A percentile compares a stretch with the other conserved stretches of the same genome.
phyloP scores from a whole-genome alignment of 2,797 vertebrate species.

The Oreonectes daqikongensis region DNA sequence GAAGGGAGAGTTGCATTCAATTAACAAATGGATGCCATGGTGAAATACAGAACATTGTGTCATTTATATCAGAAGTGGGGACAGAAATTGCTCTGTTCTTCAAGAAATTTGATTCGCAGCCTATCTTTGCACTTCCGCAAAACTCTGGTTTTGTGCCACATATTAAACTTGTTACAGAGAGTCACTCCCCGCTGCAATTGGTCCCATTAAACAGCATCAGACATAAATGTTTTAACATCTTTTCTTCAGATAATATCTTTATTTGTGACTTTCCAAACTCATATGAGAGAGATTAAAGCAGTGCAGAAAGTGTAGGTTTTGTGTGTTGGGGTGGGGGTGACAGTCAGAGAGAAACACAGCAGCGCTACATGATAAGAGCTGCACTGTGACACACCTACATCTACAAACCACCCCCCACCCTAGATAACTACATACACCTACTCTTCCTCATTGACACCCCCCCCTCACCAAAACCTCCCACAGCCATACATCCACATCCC shows the following conservation, averaged over 20 bases:
- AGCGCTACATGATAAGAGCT: too few species aligned
- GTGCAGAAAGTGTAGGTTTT: too few species aligned
- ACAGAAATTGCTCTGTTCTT: constrained; percentile 1
- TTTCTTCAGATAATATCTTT: background rate
- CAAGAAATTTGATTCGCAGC: constrained; percentile 4
- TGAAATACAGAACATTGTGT: background rate
- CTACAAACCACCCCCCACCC: too few species aligned
- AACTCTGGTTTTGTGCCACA: constrained; percentile 18
- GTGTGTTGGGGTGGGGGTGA: too few species aligned
- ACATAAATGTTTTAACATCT: background rate
- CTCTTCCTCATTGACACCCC: too few species aligned
- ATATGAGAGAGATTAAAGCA: background rate
- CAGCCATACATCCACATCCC: too few species aligned
- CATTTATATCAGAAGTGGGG: background rate
- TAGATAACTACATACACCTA: too few species aligned
- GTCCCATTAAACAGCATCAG: background rate
- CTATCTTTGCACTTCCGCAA: background rate
- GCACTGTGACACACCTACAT: too few species aligned
- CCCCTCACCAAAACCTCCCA: too few species aligned
- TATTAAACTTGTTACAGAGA: background rate
- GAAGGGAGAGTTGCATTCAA: background rate
- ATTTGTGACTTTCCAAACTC: constrained; percentile 13
- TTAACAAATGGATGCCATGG: background rate
- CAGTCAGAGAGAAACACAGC: too few species aligned
- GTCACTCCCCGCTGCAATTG: background rate